phyloP scores from a whole-genome alignment of 1,140 invertebrate species.

The Drosophila subpulchrella region DNA sequence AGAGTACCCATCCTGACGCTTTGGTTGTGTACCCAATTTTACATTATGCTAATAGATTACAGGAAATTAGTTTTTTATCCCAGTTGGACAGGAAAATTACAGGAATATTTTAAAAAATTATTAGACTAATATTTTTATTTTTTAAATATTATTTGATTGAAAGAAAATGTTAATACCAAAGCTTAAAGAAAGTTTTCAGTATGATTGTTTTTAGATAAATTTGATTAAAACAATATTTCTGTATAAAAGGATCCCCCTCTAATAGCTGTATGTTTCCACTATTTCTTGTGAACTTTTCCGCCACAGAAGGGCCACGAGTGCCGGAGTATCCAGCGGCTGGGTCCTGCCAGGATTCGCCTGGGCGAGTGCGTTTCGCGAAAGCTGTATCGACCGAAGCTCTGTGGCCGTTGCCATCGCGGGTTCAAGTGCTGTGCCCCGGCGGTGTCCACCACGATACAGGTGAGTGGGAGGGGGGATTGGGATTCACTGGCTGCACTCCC shows the following conservation, averaged over 20 bases:
- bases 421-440: slow-evolving; percentile 87
- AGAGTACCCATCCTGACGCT: too few species aligned
- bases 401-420: slow-evolving; percentile 86
- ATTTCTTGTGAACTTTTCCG: slow-evolving; percentile 41
- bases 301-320: slow-evolving; percentile 88
- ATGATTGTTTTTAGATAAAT: too few species aligned
- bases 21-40: too few species aligned
- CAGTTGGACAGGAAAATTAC: too few species aligned
- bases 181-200: too few species aligned
- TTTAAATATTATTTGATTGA: background rate
- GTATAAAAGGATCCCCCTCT: background rate
- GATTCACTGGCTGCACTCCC: background rate
- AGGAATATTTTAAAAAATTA: too few species aligned
- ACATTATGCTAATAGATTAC: too few species aligned
- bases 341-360: slow-evolving; percentile 86
- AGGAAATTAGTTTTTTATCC: too few species aligned
- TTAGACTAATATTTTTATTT: background rate
- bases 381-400: slow-evolving; percentile 87
- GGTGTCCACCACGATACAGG: slow-evolving; percentile 86
- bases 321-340: slow-evolving; percentile 87
- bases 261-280: background rate
- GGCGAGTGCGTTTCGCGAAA: slow-evolving; percentile 88
- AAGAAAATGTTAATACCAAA: too few species aligned
- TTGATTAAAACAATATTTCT: background rate
- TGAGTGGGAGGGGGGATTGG: slow-evolving; percentile 63